Evolutionary conservation across 2,888 invertebrate species (phyloP), one percentile per base, ranked within the genome.

Genomic region (Mayetiola destructor): DNA sequence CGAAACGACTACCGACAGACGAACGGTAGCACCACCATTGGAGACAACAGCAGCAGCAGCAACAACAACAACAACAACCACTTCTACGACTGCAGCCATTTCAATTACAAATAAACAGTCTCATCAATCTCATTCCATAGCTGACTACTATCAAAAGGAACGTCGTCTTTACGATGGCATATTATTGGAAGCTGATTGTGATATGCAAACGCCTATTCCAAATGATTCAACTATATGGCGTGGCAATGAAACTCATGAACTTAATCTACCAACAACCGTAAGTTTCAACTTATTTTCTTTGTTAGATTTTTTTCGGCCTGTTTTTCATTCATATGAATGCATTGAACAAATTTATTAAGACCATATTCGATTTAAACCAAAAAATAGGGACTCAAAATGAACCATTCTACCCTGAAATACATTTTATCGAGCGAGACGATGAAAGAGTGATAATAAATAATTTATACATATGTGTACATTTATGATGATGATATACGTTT

Each of bases 171-270:
- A 27, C 16, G 48, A 48, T 27, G 27, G 48, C 3, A 70, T 82
- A 23, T 27, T 27, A 10, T 48, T 48, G 23, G 48, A 48, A 48
- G 27, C 48, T 63, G 80, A 80, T 67, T 82, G 82, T 64, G 81
- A 82, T 68, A 74, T 82, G 63, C 79, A 80, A 62, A 74, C 82
- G 63, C 79, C 80, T 62, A 71, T 82, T 65, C 81, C 82, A 55
- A 75, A 76, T 61, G 80, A 81, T 65, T 80, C 81, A 53, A 77
- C 80, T 61, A 72, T 82, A 62, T 83, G 83, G 83, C 78, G 82
- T 53, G 81, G 81, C 64, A 83, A 83, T 66, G 82, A 83, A 68
- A 84, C 83, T 16, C 83, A 82, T 65, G 82, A 84, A 67, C 73
- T 83, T 63, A 76, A 78, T 64, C 72, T 84, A 57, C 82, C 83